Base-by-base conservation (phyloP, 2,888 invertebrate genomes). In the Chorisops tibialis region DNA sequence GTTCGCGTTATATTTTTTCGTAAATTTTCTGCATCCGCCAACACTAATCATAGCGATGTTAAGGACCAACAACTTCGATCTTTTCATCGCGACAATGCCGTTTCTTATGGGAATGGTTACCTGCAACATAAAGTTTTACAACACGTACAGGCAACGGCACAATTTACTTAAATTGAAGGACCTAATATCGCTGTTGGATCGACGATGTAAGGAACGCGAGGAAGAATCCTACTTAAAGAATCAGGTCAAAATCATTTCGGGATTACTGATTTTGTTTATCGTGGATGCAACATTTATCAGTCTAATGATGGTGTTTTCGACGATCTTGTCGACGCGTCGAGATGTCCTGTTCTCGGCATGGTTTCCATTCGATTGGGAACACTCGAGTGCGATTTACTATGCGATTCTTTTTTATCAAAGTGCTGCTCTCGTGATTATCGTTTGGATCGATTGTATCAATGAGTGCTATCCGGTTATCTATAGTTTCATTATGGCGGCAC, bases 401-500 rank as follows among this genome's bases (percentile, higher is more conserved):
- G 6, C 18, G 30, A 35, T 56, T 11, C 3, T 56, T 4, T 9
- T 6, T 1, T 43, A 24, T 39, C 56, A 56, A 35, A 35, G 45
- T 4, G 9, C 24, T 2, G 35, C 56, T 16, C 9, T 14, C 2
- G 16, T 43, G 2, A 4, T 45, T 18, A 56, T 45, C 2, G 22
- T 45, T 11, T 56, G 45, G 56, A 30, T 35, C n/a, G 56, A 56
- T n/a, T 45, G 45, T 24, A 35, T 56, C 35, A 56, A 45, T 35
- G 56, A 56, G n/a, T n/a, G 45, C 19, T 56, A 56, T 35, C 56
- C 56, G 14, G 30, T 56, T 1, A 3, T 56, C 11, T 45, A 45
- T 21, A n/a, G 18, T 19, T 45, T 11, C n/a, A 11, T 45, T 5
- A 7, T 56, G 5, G 68, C 70, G 7, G 35, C 30, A 3, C 56